Evolutionary conservation across 2,113 vertebrate species (phyloP).

Genomic region (Stegostoma tigrinum): DNA sequence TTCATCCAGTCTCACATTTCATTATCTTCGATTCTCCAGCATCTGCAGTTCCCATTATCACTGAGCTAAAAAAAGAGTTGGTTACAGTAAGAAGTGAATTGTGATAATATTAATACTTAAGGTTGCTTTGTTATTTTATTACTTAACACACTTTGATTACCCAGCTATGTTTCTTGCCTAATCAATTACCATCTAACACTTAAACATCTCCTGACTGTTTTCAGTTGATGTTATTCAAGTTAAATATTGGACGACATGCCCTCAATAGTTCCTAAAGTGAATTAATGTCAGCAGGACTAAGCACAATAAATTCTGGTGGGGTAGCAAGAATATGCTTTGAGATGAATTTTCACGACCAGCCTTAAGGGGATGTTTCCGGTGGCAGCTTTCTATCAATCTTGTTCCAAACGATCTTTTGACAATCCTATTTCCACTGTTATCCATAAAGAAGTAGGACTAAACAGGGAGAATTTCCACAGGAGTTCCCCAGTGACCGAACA

Average conservation of each 20-base stretch:
- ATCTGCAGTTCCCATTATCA: too few species aligned
- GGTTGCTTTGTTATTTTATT: neutral
- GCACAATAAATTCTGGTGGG: neutral
- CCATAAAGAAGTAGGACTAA: neutral
- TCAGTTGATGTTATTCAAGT: neutral
- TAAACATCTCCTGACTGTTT: neutral
- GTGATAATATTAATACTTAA: neutral
- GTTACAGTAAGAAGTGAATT: neutral
- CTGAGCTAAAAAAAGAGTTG: neutral
- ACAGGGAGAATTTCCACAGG: neutral
- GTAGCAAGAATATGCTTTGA: neutral
- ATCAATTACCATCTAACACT: neutral
- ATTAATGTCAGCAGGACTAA: neutral
- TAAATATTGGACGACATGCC: neutral
- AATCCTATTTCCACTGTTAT: neutral
- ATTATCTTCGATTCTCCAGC: too few species aligned
- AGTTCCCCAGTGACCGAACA: neutral
- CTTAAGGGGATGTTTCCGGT: neutral
- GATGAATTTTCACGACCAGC: neutral
- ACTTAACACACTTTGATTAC: neutral
- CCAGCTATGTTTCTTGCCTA: neutral
- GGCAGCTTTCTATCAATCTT: neutral
- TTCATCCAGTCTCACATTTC: too few species aligned
- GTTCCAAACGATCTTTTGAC: neutral
- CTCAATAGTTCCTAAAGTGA: neutral